Evolutionary conservation across 2,113 vertebrate species (phyloP).

Genomic region (Paradoxurus hermaphroditus): DNA sequence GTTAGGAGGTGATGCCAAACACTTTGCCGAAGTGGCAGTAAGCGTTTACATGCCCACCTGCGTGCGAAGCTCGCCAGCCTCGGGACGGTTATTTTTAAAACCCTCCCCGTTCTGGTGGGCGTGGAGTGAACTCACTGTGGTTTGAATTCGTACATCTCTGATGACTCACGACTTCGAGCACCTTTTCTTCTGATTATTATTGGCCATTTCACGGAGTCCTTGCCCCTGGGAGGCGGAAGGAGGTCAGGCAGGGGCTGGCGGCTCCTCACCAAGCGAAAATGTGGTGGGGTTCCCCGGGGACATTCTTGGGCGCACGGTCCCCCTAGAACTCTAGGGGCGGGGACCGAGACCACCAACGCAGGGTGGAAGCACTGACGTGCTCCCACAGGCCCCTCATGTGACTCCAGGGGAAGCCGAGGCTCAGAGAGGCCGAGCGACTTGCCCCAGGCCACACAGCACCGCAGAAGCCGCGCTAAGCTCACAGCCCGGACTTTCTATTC

Average conservation of each 20-base stretch:
- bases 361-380: neutral
- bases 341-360: neutral
- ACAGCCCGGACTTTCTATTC: neutral
- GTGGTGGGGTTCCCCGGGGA: neutral
- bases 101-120: neutral
- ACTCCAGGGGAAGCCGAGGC: neutral
- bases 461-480: neutral
- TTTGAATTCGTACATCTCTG: neutral
- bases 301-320: neutral
- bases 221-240: neutral
- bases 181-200: neutral
- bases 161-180: neutral
- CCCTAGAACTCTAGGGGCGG: neutral
- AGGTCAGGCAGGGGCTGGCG: neutral
- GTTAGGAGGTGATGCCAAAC: neutral
- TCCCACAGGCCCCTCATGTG: neutral
- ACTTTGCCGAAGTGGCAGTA: neutral
- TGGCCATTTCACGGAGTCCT: neutral
- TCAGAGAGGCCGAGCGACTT: neutral
- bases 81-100: neutral
- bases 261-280: accelerated
- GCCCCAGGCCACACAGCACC: neutral
- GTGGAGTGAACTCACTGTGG: neutral
- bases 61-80: neutral
- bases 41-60: neutral